Evolutionary conservation across 2,797 vertebrate genomes (phyloP), one percentile per base, ranked within the genome.

Genomic region (Urophycis tenuis): DNA sequence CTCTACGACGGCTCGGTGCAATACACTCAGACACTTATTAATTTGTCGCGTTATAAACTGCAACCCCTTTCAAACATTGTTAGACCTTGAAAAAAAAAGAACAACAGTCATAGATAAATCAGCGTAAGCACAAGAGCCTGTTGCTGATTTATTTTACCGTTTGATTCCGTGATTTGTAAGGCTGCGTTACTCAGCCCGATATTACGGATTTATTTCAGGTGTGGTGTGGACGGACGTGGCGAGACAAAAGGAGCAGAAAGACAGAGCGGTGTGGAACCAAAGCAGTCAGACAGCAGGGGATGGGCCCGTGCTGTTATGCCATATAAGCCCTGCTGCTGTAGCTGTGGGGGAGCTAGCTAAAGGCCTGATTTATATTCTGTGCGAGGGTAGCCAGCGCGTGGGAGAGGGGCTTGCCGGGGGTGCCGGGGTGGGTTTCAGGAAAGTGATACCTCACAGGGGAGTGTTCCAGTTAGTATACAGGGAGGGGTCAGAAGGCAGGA

Each of bases 361-460:
- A 72, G 73, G 75, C 35, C 14, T 78, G 79, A 82, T 85, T 85
- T 85, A 82, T 82, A 74, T 79, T 78, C 31, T 19, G 70, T 39
- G 25, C 3, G 36, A 73, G 41, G 70, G 74, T 30, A 71, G 53
- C 53, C 19, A 64, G n/a, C 8, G n/a, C 53, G 15, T 64, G 53
- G 53, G 53, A 64, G 53, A 64, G n/a, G 25, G n/a, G n/a, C 4
- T 67, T 29, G 60, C 12, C 9, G 53, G 49, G 22, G 22, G 35
- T 32, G 71, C 49, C 33, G 77, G 36, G 29, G 19, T 41, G 17
- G 70, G 25, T 75, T 19, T 80, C 75, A 77, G 72, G 81, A 81
- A 73, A 75, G 71, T 75, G 79, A 79, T 71, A 73, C 49, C 41
- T 77, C 79, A 77, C 29, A 73, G 6, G 35, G 79, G 74, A 14